These are phyloP conservation scores for Conopomorpha cramerella DNA, from an alignment of 1,140 invertebrate genomes.

Conservation along the genomic window DNA sequence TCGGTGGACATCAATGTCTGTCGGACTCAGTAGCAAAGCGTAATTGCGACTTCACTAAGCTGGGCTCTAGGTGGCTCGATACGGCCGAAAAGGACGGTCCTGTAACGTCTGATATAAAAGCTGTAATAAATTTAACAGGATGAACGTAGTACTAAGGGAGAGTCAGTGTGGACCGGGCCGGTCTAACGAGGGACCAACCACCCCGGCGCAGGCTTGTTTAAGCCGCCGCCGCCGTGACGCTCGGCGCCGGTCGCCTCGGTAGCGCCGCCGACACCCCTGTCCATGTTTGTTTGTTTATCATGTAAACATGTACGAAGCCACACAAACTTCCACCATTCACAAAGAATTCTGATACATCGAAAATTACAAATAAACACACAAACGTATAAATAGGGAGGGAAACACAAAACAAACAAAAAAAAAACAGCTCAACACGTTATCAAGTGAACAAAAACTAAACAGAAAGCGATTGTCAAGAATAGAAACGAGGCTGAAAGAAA, in stretches of 20 bases:
- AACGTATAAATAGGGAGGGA: constrained; percentile 19
- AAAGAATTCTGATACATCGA: not conserved
- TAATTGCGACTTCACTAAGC: constrained; percentile 60
- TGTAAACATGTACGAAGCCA: too few relatives aligned
- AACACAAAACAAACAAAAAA: constrained; percentile 28
- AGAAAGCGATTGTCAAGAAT: too few relatives aligned
- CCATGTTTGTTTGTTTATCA: too few relatives aligned
- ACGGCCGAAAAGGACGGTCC: constrained; percentile 49
- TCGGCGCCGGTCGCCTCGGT: too few relatives aligned
- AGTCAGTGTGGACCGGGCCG: constrained; percentile 30
- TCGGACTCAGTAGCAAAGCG: constrained; percentile 53
- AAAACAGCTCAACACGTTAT: too few relatives aligned
- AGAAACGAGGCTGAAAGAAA: constrained; percentile 32
- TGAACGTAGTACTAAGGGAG: constrained; percentile 55
- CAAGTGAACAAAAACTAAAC: too few relatives aligned
- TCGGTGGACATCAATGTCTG: constrained; percentile 53
- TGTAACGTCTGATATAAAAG: constrained; percentile 58
- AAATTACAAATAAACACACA: not conserved
- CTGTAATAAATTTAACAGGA: constrained; percentile 59
- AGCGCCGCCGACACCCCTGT: too few relatives aligned
- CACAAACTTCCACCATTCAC: too few relatives aligned
- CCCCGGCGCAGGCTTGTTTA: constrained; percentile 21
- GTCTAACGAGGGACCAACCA: constrained; percentile 42
- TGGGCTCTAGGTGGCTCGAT: constrained; percentile 48
- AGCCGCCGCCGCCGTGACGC: constrained; percentile 9